Conservation (phyloP, 2,888 invertebrate genomes). For the Seira sanloemensis region DNA sequence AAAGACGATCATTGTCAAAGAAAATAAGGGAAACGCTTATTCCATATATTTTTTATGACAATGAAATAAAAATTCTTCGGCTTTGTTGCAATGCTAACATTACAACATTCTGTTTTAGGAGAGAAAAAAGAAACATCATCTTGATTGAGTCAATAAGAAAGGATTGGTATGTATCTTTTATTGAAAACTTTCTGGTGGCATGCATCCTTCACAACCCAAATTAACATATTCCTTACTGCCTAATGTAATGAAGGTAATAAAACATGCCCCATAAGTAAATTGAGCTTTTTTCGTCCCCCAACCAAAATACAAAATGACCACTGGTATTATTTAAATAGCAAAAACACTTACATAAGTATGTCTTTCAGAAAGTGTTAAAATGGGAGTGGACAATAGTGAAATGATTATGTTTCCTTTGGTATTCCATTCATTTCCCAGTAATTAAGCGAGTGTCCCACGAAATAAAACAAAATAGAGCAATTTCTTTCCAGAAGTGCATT, state of each 20-base stretch:
- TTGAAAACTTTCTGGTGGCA: neutral
- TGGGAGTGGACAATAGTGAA: conserved; percentile 1
- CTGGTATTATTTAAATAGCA: neutral
- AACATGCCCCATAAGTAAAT: conserved; percentile 14
- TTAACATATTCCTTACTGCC: neutral
- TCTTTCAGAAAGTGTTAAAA: neutral
- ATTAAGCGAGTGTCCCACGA: neutral
- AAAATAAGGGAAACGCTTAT: conserved; percentile 20
- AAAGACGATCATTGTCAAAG: conserved; percentile 35
- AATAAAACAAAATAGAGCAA: no score
- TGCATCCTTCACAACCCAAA: neutral
- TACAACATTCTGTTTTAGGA: conserved; percentile 39
- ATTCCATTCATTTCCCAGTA: conserved; percentile 4
- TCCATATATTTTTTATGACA: conserved; percentile 44
- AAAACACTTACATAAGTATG: no score
- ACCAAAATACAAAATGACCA: no score
- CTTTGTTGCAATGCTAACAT: conserved; percentile 20
- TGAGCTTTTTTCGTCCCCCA: no score
- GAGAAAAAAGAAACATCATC: neutral
- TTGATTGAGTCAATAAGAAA: neutral
- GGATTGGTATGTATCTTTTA: neutral
- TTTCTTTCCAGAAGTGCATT: no score
- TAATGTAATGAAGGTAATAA: neutral
- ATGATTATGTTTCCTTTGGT: neutral
- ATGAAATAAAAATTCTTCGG: conserved; percentile 24